phyloP scores from a whole-genome alignment of 2,113 vertebrate genomes.

The Sardina pilchardus region DNA sequence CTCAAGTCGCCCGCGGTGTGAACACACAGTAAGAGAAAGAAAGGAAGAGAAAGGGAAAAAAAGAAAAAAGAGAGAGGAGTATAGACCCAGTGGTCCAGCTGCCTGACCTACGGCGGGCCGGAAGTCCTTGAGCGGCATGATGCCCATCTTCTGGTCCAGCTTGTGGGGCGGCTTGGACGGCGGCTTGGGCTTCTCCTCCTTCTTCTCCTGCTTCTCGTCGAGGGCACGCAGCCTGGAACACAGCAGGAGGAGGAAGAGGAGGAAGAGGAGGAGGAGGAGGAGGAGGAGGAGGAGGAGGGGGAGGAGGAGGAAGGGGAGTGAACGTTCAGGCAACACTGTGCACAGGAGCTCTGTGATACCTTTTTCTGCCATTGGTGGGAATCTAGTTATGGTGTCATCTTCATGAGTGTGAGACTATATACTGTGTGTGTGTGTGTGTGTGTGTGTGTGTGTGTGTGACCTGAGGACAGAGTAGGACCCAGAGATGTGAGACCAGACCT shows the following conservation, averaged over 20 bases:
- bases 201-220: slow-evolving; percentile 48
- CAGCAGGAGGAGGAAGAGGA: background rate
- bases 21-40: background rate
- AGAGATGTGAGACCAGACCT: too few species aligned
- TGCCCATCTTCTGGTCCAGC: slow-evolving; percentile 66
- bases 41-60: too few species aligned
- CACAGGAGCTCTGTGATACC: too few species aligned
- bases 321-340: background rate
- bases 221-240: slow-evolving; percentile 54
- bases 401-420: too few species aligned
- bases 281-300: too few species aligned
- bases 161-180: slow-evolving; percentile 37
- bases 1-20: too few species aligned
- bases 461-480: too few species aligned
- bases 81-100: background rate
- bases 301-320: too few species aligned
- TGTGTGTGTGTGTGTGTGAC: background rate
- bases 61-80: too few species aligned
- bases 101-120: slow-evolving; percentile 78
- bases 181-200: slow-evolving; percentile 29
- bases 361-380: background rate
- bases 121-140: slow-evolving; percentile 70
- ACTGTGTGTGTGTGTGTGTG: too few species aligned
- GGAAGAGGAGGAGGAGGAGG: background rate
- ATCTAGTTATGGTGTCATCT: background rate